phyloP scores from a whole-genome alignment of 2,888 invertebrate genomes.

The Sceliomorpha sp. region DNA sequence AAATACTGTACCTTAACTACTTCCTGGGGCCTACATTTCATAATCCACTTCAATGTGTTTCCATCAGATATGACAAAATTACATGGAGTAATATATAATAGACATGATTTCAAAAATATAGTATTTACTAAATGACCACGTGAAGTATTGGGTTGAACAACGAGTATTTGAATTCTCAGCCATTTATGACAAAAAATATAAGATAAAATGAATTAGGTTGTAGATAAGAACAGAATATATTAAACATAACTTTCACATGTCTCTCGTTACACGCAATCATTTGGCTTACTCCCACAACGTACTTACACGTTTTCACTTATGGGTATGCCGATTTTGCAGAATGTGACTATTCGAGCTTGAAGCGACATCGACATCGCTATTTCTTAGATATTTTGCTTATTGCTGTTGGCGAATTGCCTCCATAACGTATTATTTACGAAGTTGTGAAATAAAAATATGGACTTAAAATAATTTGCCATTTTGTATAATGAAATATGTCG shows the following conservation, averaged over 20 bases:
- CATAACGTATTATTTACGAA: slow-evolving; percentile 48
- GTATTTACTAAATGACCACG: too few species aligned
- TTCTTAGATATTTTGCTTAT: slow-evolving; percentile 70
- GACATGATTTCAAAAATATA: too few species aligned
- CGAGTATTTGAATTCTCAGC: neutral
- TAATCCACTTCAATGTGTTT: slow-evolving; percentile 40
- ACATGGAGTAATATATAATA: too few species aligned
- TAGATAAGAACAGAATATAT: slow-evolving; percentile 13
- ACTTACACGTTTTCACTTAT: slow-evolving; percentile 51
- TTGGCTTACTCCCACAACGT: slow-evolving; percentile 54
- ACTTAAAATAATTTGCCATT: neutral
- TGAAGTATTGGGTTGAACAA: neutral
- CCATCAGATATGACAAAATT: too few species aligned
- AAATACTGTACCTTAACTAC: slow-evolving; percentile 28
- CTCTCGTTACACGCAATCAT: slow-evolving; percentile 54
- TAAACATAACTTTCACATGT: slow-evolving; percentile 33
- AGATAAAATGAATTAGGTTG: neutral
- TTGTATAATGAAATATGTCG: too few species aligned
- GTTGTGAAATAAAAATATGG: neutral
- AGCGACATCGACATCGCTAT: slow-evolving; percentile 71
- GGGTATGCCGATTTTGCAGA: slow-evolving; percentile 71
- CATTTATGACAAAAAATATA: neutral
- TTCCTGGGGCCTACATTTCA: slow-evolving; percentile 27
- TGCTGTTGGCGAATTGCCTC: slow-evolving; percentile 55
- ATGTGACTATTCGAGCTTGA: slow-evolving; percentile 73